Conservation (phyloP, 2,113 vertebrate species). For the Meles meles region DNA sequence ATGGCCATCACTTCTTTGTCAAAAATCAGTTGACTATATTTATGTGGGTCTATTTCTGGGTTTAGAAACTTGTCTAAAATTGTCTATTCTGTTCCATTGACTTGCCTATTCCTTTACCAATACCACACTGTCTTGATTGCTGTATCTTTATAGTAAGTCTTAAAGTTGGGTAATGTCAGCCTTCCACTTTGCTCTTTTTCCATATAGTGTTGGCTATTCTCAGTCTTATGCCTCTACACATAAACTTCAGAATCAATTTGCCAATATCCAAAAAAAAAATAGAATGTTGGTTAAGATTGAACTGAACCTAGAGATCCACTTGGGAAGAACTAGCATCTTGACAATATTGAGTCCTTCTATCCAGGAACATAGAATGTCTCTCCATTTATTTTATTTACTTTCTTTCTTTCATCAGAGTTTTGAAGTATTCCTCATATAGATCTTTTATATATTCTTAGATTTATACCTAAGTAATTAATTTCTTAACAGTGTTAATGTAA, state of each 20-base stretch:
- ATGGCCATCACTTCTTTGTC: background rate
- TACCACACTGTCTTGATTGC: background rate
- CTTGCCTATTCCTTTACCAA: background rate
- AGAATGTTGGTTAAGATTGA: background rate
- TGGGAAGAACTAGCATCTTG: background rate
- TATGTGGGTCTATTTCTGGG: background rate
- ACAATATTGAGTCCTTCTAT: background rate
- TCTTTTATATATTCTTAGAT: background rate
- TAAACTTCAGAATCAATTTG: background rate
- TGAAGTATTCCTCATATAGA: background rate
- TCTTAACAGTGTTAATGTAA: background rate
- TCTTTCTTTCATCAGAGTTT: background rate
- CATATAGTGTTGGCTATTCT: background rate
- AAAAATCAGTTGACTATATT: background rate
- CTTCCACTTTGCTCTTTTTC: background rate
- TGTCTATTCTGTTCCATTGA: background rate
- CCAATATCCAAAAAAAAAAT: background rate
- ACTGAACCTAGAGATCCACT: background rate
- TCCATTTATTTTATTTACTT: background rate
- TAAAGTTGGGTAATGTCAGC: background rate
- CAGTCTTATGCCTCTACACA: background rate
- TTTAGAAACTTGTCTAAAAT: no score
- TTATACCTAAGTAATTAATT: background rate
- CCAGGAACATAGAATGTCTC: background rate
- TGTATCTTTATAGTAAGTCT: background rate